Percentiles rank a stretch among this genome's conserved stretches.
Evolutionary conservation across 1,140 invertebrate species (phyloP).

Genomic region (Sycophaga agraensis): DNA sequence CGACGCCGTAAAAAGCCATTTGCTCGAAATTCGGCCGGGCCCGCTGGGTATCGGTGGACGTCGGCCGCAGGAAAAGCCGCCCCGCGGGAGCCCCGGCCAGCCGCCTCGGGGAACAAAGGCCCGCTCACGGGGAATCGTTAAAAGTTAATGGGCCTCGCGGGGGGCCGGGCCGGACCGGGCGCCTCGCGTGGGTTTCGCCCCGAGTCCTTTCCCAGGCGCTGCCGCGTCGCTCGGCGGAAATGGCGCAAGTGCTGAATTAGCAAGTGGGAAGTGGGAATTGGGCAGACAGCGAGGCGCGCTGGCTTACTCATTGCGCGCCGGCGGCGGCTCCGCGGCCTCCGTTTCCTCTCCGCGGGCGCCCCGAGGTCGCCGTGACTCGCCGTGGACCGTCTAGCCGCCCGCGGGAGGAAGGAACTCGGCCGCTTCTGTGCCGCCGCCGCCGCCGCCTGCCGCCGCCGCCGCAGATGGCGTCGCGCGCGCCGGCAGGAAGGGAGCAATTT

Average conservation of each 20-base stretch:
- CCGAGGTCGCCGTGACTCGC: no score
- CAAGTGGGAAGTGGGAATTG: constrained; percentile 46
- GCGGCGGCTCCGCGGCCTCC: not conserved
- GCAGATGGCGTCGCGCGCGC: no score
- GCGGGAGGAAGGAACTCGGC: no score
- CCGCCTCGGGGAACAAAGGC: not conserved
- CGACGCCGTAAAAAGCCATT: no score
- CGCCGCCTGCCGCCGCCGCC: no score
- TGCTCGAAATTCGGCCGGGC: no score
- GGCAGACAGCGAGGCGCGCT: constrained; percentile 46
- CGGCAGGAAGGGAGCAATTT: no score
- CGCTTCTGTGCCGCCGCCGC: not conserved
- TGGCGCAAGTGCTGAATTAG: constrained; percentile 44
- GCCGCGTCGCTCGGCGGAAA: constrained; percentile 27
- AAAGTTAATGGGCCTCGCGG: not conserved
- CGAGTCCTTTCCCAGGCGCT: constrained; percentile 27
- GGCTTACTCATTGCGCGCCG: not conserved
- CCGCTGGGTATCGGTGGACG: no score
- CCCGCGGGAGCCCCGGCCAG: not conserved
- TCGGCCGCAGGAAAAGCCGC: no score
- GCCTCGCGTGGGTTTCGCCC: constrained; percentile 42
- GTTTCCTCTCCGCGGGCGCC: not conserved
- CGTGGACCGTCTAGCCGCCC: no score
- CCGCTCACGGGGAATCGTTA: no score
- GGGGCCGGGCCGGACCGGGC: not conserved